phyloP scores from a whole-genome alignment of 2,888 invertebrate genomes.

The Stenotaenia linearis region DNA sequence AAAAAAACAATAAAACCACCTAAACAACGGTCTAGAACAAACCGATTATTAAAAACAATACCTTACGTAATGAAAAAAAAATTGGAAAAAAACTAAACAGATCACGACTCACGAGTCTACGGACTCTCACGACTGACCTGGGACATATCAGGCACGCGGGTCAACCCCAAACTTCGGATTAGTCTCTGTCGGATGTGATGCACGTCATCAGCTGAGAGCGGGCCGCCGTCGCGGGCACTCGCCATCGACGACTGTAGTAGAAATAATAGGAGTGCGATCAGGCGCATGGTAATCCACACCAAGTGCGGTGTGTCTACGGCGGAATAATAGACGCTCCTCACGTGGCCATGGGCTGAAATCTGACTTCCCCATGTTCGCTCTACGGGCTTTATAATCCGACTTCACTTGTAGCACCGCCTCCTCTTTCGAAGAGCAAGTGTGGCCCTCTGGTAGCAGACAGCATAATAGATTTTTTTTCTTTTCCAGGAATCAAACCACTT shows the following conservation, averaged over 20 bases:
- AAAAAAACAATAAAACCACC: too few relatives aligned
- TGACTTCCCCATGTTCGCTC: background rate
- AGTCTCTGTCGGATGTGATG: slow-evolving; percentile 3
- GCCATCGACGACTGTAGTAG: background rate
- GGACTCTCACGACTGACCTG: too few relatives aligned
- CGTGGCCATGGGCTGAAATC: background rate
- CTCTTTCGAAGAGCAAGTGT: background rate
- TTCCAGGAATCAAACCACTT: background rate
- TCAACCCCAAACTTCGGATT: slow-evolving; percentile 5
- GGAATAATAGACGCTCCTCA: background rate
- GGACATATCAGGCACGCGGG: slow-evolving; percentile 8
- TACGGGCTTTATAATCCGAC: background rate
- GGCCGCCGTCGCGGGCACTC: background rate
- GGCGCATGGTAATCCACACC: background rate
- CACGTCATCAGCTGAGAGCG: background rate
- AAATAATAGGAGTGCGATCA: background rate
- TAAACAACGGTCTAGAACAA: too few relatives aligned
- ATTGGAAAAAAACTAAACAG: too few relatives aligned
- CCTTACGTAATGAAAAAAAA: too few relatives aligned
- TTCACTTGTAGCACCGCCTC: background rate
- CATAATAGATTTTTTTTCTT: background rate
- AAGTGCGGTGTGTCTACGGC: background rate
- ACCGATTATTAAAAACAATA: too few relatives aligned
- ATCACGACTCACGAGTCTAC: too few relatives aligned
- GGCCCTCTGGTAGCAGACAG: background rate